Percentiles rank a stretch among this genome's conserved stretches.
Evolutionary conservation across 2,797 vertebrate genomes (phyloP).

Genomic region (Crypturellus tataupa): DNA sequence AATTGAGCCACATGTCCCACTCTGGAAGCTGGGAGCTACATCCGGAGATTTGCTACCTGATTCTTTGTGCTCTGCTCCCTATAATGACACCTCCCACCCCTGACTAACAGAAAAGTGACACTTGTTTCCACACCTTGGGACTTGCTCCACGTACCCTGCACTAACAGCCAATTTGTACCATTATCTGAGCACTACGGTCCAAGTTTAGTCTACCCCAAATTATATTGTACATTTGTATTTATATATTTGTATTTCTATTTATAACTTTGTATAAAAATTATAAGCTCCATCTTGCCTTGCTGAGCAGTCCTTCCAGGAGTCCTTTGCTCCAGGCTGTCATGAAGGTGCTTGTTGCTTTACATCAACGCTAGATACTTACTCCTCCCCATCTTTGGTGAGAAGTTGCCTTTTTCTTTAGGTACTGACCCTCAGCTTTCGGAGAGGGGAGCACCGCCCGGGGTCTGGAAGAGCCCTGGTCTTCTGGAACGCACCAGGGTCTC

Average conservation of each 20-base stretch:
- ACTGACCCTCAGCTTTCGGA: neutral
- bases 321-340: neutral
- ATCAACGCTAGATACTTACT: neutral
- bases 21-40: neutral
- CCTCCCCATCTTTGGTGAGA: neutral
- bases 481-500: neutral
- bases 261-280: too few relatives aligned
- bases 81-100: neutral
- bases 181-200: rapidly evolving
- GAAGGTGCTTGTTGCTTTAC: neutral
- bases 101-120: neutral
- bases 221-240: neutral
- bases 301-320: neutral
- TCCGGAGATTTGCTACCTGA: rapidly evolving
- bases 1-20: rapidly evolving
- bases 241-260: too few relatives aligned
- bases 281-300: neutral
- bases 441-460: neutral
- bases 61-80: neutral
- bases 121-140: neutral
- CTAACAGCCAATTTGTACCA: neutral
- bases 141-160: neutral
- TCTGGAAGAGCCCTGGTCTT: neutral
- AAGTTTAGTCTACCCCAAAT: neutral
- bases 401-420: neutral